Evolutionary conservation across 2,888 invertebrate genomes (phyloP).

Genomic region (Yponomeuta sedellus): DNA sequence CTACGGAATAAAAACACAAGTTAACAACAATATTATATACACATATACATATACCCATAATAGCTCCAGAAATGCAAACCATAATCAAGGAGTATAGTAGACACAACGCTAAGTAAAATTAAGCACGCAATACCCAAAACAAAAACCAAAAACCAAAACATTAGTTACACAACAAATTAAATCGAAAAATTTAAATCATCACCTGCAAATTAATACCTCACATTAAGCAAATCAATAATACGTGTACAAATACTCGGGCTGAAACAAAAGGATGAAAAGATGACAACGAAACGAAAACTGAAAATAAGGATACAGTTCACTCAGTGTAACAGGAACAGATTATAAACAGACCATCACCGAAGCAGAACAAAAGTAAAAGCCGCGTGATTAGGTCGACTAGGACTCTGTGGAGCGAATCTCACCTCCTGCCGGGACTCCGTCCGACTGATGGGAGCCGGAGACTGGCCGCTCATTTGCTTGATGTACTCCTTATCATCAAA

Average conservation of each 20-base stretch:
- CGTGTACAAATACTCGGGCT: constrained; percentile 71
- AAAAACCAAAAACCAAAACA: not conserved
- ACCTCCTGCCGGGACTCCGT: constrained; percentile 70
- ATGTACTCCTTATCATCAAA: constrained; percentile 95
- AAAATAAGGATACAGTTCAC: constrained; percentile 30
- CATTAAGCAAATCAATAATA: constrained; percentile 57
- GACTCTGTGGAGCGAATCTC: constrained; percentile 34
- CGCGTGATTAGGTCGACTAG: not conserved
- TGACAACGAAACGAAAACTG: constrained; percentile 24
- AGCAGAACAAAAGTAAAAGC: constrained; percentile 6
- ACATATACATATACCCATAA: constrained; percentile 16
- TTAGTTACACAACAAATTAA: not conserved
- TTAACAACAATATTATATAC: constrained; percentile 19
- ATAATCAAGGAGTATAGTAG: not conserved
- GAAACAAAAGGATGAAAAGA: constrained; percentile 55
- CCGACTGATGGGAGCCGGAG: constrained; percentile 56
- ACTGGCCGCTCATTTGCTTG: constrained; percentile 80
- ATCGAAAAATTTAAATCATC: not conserved
- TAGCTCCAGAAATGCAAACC: constrained; percentile 10
- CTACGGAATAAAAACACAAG: constrained; percentile 64
- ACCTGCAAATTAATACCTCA: constrained; percentile 18
- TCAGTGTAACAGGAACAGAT: constrained; percentile 28
- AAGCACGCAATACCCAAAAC: constrained; percentile 15
- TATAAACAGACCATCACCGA: constrained; percentile 29
- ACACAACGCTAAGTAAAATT: not conserved